Conservation (phyloP, 2,888 invertebrate genomes). For the Zaprionus lineosus region DNA sequence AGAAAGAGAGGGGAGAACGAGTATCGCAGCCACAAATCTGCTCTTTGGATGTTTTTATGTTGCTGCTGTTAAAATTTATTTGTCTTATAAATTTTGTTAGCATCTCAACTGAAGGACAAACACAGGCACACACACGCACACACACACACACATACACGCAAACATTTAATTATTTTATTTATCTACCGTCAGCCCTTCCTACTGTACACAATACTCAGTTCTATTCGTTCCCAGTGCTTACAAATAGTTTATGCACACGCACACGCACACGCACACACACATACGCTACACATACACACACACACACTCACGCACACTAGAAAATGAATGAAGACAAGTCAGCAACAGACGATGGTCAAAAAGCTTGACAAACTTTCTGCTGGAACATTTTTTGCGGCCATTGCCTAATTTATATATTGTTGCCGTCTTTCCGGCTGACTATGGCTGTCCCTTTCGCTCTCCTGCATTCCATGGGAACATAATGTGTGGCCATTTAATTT, state of each 20-base stretch:
- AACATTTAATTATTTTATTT: constrained; percentile 55
- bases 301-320: not conserved
- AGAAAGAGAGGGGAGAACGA: not conserved
- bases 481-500: constrained; percentile 69
- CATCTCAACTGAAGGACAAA: constrained; percentile 55
- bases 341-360: constrained; percentile 20
- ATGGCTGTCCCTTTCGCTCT: too few relatives aligned
- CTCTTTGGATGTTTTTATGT: constrained; percentile 41
- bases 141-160: constrained; percentile 21
- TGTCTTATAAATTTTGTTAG: constrained; percentile 73
- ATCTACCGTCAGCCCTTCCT: constrained; percentile 10
- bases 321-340: constrained; percentile 42
- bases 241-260: constrained; percentile 51
- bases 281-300: not conserved
- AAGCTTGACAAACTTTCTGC: constrained; percentile 39
- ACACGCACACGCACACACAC: not conserved
- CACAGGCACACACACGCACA: constrained; percentile 20
- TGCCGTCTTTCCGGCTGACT: constrained; percentile 4
- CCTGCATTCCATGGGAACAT: constrained; percentile 18
- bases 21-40: constrained; percentile 56
- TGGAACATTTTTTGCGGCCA: not conserved
- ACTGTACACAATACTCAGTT: not conserved
- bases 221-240: constrained; percentile 27
- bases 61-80: constrained; percentile 61
- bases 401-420: constrained; percentile 44